These are phyloP conservation scores for Anser brachyrhynchus DNA, from an alignment of 2,113 vertebrate species.

Conservation along the genomic window DNA sequence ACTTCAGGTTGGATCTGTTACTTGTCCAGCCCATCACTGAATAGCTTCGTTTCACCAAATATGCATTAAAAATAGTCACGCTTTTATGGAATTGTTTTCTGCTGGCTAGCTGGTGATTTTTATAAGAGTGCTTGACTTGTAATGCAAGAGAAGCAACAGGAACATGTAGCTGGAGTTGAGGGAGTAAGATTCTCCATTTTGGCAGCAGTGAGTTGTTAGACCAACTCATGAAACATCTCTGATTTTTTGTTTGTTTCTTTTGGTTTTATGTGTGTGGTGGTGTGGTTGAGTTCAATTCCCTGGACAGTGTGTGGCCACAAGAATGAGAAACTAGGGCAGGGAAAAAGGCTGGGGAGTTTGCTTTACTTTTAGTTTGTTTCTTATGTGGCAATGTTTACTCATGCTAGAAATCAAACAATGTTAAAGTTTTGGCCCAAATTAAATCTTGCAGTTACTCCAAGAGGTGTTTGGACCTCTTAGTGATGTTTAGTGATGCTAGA, in stretches of 20 bases:
- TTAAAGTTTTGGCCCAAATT: not conserved
- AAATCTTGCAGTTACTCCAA: not conserved
- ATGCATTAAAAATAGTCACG: accelerated
- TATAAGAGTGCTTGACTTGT: not conserved
- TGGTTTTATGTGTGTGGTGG: not conserved
- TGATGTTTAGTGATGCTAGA: not conserved
- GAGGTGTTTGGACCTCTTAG: not conserved
- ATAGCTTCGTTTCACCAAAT: not conserved
- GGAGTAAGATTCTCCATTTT: not conserved
- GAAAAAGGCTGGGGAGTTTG: not conserved
- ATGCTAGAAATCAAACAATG: not conserved
- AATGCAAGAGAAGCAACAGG: not conserved
- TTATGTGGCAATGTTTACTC: not conserved
- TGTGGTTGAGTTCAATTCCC: not conserved
- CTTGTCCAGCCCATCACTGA: not conserved
- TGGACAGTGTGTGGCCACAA: not conserved
- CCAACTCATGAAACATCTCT: not conserved
- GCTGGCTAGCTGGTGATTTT: not conserved
- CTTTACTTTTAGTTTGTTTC: not conserved
- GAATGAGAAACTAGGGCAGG: not conserved
- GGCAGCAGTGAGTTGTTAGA: not conserved
- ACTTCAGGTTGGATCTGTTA: not conserved
- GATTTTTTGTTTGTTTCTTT: not conserved
- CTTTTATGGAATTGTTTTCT: not conserved
- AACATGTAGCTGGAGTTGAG: not conserved